phyloP scores from a whole-genome alignment of 1,140 invertebrate genomes.

The Steinernema feltiae region DNA sequence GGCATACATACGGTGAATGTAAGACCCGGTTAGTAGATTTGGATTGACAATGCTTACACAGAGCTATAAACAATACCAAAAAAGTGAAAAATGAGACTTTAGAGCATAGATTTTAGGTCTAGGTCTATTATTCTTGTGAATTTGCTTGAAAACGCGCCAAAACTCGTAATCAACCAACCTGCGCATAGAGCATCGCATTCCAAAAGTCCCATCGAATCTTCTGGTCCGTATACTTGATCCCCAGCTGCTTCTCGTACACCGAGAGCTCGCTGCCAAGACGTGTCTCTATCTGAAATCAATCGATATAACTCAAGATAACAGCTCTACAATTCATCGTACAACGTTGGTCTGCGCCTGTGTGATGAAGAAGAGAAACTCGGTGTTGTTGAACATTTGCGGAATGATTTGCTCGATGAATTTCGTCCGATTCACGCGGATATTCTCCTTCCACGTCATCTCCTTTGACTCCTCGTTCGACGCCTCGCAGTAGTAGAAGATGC shows the following conservation, averaged over 20 bases:
- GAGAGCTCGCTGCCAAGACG: slow-evolving; percentile 23
- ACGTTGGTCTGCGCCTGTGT: slow-evolving; percentile 28
- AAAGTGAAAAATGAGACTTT: too few relatives aligned
- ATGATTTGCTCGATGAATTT: slow-evolving; percentile 37
- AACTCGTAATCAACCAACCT: too few relatives aligned
- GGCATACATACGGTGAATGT: too few relatives aligned
- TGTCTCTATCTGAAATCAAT: slow-evolving; percentile 26
- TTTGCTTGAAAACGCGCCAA: too few relatives aligned
- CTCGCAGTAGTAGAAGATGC: slow-evolving; percentile 46
- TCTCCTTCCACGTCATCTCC: slow-evolving; percentile 37
- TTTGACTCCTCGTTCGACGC: slow-evolving; percentile 34
- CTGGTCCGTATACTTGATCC: slow-evolving; percentile 44
- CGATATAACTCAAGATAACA: not conserved
- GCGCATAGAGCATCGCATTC: slow-evolving; percentile 53
- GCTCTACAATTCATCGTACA: slow-evolving; percentile 24
- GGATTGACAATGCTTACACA: too few relatives aligned
- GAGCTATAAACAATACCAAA: too few relatives aligned
- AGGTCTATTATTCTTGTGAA: too few relatives aligned
- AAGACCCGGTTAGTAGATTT: too few relatives aligned
- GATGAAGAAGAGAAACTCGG: slow-evolving; percentile 45
- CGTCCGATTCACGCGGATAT: slow-evolving; percentile 36
- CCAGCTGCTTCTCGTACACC: slow-evolving; percentile 45
- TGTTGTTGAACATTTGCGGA: slow-evolving; percentile 44
- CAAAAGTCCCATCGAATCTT: slow-evolving; percentile 52
- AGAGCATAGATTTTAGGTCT: too few relatives aligned